Base-by-base conservation (phyloP, 35 echinoderm and acorn worm species). In the Holothuria glaberrima region DNA sequence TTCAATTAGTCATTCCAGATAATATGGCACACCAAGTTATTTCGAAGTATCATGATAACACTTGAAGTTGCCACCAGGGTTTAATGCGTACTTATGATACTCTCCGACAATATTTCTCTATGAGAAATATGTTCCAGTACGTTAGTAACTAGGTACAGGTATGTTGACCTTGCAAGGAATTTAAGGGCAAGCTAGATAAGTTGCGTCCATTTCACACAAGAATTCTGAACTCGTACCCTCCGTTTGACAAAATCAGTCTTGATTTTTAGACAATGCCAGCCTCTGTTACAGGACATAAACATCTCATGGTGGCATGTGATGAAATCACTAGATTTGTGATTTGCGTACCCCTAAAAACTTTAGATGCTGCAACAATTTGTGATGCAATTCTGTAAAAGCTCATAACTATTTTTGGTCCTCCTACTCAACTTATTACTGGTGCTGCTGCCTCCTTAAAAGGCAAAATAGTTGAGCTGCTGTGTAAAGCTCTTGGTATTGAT, bases 241-340 rank as follows among this genome's bases (percentile, higher is more conserved):
- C 74, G 81, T 90, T 77, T 24, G 74, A 82, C 30, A 61, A 52
- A 13, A 59, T 78, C 0, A 90, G 73, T 65, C 76, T 90, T 13
- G 89, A 90, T 58, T 90, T 90, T 67, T 82, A 91, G 81, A 85
- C 64, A 10, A 86, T 92, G 79, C 90, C 90, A 33, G 75, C 48
- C 31, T 92, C 90, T 29, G 7, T 19, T 18, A 57, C 81, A 58
- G 80, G 80, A 26, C 86, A 72, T 41, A 85, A 76, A 86, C 90
- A 92, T 29, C 46, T 91, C 13, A 71, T 88, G 82, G 82, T 86
- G 30, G 60, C 60, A 3, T 86, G 82, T 61, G 56, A 86, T 38
- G 88, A 90, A 90, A 91, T 83, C 29, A 83, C 89, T 0, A 14
- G 86, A 50, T 88, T 88, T 64, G 24, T 86, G 13, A 33, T 86